phyloP scores from a whole-genome alignment of 2,113 vertebrate genomes.

The Plecotus auritus region DNA sequence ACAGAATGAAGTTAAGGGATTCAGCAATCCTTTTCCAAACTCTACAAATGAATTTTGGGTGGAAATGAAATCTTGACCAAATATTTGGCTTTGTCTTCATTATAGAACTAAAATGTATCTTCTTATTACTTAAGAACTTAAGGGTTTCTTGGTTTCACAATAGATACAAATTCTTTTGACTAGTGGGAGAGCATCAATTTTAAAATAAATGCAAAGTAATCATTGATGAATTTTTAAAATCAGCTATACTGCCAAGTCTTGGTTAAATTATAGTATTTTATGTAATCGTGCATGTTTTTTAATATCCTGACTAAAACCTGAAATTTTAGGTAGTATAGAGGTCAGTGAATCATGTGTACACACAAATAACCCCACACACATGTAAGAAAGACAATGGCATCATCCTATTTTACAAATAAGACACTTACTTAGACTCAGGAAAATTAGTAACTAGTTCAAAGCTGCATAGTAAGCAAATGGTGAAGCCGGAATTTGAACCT shows the following conservation, averaged over 20 bases:
- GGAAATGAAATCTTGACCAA: constrained; percentile 1
- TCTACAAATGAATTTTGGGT: background rate
- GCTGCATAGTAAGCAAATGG: background rate
- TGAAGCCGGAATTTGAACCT: background rate
- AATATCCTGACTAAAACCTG: background rate
- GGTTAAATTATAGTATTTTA: background rate
- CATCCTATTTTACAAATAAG: background rate
- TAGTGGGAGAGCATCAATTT: background rate
- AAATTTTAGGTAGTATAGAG: background rate
- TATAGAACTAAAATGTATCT: background rate
- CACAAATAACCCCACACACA: background rate
- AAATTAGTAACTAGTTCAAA: background rate
- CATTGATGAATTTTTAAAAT: background rate
- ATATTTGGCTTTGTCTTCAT: background rate
- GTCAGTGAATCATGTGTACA: background rate
- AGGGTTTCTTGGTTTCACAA: background rate
- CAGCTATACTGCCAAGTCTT: background rate
- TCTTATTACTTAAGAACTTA: background rate
- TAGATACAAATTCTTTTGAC: background rate
- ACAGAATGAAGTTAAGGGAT: constrained; percentile 56
- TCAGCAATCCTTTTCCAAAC: constrained; percentile 20
- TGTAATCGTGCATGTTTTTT: background rate
- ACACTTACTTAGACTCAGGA: background rate
- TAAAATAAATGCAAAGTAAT: constrained; percentile 7
- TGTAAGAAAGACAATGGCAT: background rate